Evolutionary conservation across 2,888 invertebrate genomes (phyloP), one percentile per base, ranked within the genome.

Genomic region (Monochamus alternatus): DNA sequence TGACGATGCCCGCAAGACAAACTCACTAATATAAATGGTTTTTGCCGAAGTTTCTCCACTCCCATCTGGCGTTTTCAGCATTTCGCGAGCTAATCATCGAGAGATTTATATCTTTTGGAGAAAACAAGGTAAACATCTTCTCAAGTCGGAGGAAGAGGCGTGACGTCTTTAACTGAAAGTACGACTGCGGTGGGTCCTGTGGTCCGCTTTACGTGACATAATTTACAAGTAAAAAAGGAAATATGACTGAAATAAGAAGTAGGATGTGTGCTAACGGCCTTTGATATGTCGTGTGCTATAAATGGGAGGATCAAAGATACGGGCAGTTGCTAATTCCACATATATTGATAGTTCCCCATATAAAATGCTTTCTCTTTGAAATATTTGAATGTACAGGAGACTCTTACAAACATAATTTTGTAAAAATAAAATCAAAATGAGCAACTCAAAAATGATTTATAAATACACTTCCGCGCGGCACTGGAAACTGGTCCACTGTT

Each of bases 191-290:
- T 71, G 71, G 70, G 71, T 71, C 71, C 43, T 14, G 22, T 22
- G 47, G 63, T 47, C 60, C 69, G 69, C 31, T 44, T 69, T 69
- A 69, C 63, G 71, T 71, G 71, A 71, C 71, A 71, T 71, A 71
- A 71, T 71, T 71, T 63, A 62, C 71, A 71, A 71, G 62, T 59
- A 63, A 32, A 66, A 71, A 71, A 63, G 62, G 71, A 71, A 71
- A 71, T 71, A 63, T 71, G 71, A 71, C 71, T 71, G 47, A 71
- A 71, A 71, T 71, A 71, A 51, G 63, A 71, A 71, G 71, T 63
- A 52, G 71, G 63, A 71, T 30, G 32, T 47, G 32, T 63, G 69
- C 60, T 69, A 60, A 51, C 44, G 69, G 32, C 69, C 69, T 60
- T 14, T 60, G 69, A 65, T 65, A 47, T 47, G 69, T 69, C 69